These are phyloP conservation scores for Dryococelus australis DNA, from an alignment of 2,888 invertebrate genomes.

Conservation along the genomic window DNA sequence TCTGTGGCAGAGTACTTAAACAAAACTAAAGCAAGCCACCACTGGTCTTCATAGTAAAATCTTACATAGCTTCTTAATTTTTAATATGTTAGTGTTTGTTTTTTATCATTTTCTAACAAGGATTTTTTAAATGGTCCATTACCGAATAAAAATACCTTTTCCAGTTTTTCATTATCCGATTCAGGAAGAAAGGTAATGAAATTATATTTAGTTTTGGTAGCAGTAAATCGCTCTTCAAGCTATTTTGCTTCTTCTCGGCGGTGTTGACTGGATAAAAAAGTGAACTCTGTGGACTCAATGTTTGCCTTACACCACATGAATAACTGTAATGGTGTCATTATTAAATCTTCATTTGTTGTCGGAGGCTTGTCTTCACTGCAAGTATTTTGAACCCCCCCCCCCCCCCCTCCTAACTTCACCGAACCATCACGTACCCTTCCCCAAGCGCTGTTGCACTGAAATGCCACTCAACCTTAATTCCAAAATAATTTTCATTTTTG, in stretches of 20 bases:
- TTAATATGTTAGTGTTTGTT: background rate
- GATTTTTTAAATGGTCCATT: background rate
- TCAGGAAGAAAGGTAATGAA: background rate
- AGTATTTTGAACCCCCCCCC: background rate
- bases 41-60: background rate
- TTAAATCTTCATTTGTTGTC: background rate
- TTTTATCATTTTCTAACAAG: background rate
- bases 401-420: no score
- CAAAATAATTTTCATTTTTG: background rate
- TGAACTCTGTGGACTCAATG: background rate
- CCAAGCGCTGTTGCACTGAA: background rate
- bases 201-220: background rate
- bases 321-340: background rate
- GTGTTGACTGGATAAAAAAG: background rate
- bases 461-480: conserved; percentile 18
- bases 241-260: background rate
- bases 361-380: background rate
- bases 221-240: conserved; percentile 16
- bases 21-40: conserved; percentile 11
- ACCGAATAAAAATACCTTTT: background rate
- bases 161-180: background rate
- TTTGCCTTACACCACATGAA: no score
- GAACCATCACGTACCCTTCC: background rate
- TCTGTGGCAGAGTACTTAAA: background rate
- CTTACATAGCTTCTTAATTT: background rate